Evolutionary conservation across 2,113 vertebrate species (phyloP).

Genomic region (Pionites leucogaster): DNA sequence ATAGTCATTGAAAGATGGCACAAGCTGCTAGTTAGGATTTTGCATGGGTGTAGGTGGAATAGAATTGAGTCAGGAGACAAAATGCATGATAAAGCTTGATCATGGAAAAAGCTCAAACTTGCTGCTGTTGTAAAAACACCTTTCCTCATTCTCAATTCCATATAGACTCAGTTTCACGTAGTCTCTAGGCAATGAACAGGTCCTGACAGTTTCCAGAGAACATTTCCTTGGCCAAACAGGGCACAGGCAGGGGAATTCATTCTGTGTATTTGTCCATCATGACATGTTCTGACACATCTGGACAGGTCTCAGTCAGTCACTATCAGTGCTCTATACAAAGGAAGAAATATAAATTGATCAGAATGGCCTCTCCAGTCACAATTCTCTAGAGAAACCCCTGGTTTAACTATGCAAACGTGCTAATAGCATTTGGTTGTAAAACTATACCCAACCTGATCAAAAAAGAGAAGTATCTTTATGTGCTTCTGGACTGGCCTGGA

Average conservation of each 20-base stretch:
- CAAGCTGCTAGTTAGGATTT: neutral
- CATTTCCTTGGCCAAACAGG: neutral
- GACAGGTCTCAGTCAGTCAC: rapidly evolving
- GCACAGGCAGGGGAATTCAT: neutral
- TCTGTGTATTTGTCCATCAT: neutral
- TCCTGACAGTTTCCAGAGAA: neutral
- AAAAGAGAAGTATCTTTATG: neutral
- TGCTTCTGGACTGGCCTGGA: neutral
- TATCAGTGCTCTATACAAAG: neutral
- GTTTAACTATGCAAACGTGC: neutral
- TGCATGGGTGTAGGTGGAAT: neutral
- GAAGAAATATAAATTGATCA: neutral
- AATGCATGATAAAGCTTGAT: neutral
- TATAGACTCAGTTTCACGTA: neutral
- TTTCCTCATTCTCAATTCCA: neutral
- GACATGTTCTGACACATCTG: neutral
- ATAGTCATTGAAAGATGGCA: neutral
- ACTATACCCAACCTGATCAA: neutral
- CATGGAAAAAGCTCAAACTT: neutral
- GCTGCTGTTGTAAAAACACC: neutral
- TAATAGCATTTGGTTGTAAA: neutral
- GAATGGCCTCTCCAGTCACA: neutral
- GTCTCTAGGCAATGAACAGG: neutral
- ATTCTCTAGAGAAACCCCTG: neutral
- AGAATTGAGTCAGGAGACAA: neutral